Conservation (phyloP, 2,888 invertebrate genomes). For the Synergus laeviventris region DNA sequence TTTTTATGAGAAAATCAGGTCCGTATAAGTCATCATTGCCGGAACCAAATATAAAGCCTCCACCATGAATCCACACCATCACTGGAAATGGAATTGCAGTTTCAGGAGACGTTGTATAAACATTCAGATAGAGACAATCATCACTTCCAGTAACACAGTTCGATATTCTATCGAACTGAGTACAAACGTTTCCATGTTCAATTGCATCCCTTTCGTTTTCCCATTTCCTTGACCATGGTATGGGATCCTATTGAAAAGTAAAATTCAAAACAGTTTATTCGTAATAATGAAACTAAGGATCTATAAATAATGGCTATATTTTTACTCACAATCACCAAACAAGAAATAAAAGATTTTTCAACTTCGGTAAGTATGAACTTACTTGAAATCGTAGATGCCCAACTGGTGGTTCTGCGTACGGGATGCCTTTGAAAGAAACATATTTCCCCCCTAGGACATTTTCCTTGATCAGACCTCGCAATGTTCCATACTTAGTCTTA, state of each 20-base stretch:
- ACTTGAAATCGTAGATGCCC: constrained; percentile 64
- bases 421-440: constrained; percentile 64
- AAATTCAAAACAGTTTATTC: not conserved
- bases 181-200: constrained; percentile 55
- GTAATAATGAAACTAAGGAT: not conserved
- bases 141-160: constrained; percentile 59
- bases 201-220: constrained; percentile 59
- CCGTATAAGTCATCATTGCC: constrained; percentile 60
- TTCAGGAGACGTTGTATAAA: constrained; percentile 57
- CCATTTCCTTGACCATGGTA: constrained; percentile 62
- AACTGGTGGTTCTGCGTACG: constrained; percentile 64
- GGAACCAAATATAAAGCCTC: constrained; percentile 60
- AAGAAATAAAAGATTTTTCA: constrained; percentile 43
- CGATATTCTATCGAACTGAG: constrained; percentile 44
- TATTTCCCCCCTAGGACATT: constrained; percentile 56
- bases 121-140: constrained; percentile 69
- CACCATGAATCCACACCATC: constrained; percentile 70
- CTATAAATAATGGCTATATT: constrained; percentile 44
- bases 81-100: constrained; percentile 52
- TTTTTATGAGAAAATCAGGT: constrained; percentile 66
- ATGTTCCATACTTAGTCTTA: constrained; percentile 50
- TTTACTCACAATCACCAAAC: not conserved
- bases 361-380: constrained; percentile 46
- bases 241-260: constrained; percentile 61
- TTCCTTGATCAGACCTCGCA: constrained; percentile 53